phyloP scores from a whole-genome alignment of 2,888 invertebrate genomes.

The Coleophora flavipennella region DNA sequence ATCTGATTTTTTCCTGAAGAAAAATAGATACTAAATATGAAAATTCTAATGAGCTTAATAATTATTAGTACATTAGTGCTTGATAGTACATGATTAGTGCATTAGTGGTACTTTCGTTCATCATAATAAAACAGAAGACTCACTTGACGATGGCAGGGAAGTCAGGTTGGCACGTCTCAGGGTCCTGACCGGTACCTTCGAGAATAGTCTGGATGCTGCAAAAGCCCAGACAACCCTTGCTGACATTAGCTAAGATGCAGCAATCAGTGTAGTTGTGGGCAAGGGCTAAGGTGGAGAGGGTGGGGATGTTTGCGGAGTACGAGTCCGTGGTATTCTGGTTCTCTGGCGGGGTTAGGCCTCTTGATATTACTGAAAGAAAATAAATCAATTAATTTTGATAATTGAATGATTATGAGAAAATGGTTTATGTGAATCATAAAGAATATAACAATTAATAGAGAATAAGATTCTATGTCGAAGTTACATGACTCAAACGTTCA shows the following conservation, averaged over 20 bases:
- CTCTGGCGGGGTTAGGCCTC: constrained; percentile 74
- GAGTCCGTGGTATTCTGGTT: constrained; percentile 61
- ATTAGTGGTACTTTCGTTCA: too few species aligned
- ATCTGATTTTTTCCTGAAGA: too few species aligned
- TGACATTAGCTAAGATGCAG: constrained; percentile 80
- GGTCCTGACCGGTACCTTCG: constrained; percentile 85
- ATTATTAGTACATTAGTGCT: too few species aligned
- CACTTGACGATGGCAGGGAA: constrained; percentile 83
- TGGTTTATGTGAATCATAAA: too few species aligned
- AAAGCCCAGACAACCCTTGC: constrained; percentile 82
- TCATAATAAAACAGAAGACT: constrained; percentile 16
- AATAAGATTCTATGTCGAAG: too few species aligned
- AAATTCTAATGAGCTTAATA: too few species aligned
- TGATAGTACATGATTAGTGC: too few species aligned
- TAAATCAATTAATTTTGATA: background rate
- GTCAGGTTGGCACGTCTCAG: constrained; percentile 85
- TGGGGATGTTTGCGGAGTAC: constrained; percentile 54
- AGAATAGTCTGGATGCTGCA: constrained; percentile 86
- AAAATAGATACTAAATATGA: too few species aligned
- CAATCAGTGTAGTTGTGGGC: constrained; percentile 88
- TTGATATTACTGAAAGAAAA: constrained; percentile 70
- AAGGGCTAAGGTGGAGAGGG: constrained; percentile 47
- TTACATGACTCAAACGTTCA: too few species aligned
- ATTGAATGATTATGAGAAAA: background rate
- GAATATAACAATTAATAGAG: too few species aligned